These are phyloP conservation scores for Perizoma affinitatum DNA, from an alignment of 2,888 invertebrate genomes.

Conservation along the genomic window DNA sequence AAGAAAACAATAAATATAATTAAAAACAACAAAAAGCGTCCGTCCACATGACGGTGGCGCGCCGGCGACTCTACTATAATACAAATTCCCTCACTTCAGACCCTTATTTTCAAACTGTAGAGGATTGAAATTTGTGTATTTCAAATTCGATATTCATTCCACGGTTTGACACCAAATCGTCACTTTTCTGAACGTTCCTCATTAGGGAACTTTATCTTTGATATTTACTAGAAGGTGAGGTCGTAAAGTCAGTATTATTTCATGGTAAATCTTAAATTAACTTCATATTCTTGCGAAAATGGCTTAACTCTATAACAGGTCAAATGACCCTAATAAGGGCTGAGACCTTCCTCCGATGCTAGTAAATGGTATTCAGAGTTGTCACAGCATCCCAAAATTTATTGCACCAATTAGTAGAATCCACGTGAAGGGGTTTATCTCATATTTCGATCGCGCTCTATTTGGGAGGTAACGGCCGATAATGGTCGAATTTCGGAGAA, in stretches of 20 bases:
- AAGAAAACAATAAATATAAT: slow-evolving; percentile 83
- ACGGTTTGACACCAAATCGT: slow-evolving; percentile 76
- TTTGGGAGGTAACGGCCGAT: slow-evolving; percentile 81
- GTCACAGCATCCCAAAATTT: slow-evolving; percentile 74
- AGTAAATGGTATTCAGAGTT: slow-evolving; percentile 63
- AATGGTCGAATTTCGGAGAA: slow-evolving; percentile 79
- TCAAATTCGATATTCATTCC: slow-evolving; percentile 54
- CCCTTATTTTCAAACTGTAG: slow-evolving; percentile 47
- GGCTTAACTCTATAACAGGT: slow-evolving; percentile 57
- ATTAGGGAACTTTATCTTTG: slow-evolving; percentile 69
- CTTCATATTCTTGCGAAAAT: slow-evolving; percentile 58
- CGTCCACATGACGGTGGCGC: slow-evolving; percentile 71
- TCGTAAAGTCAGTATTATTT: slow-evolving; percentile 40
- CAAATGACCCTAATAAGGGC: slow-evolving; percentile 64
- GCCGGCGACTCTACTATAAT: slow-evolving; percentile 72
- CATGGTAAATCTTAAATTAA: slow-evolving; percentile 10
- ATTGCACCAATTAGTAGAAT: slow-evolving; percentile 82
- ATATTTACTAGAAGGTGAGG: background rate
- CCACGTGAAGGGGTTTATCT: slow-evolving; percentile 78
- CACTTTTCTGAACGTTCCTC: slow-evolving; percentile 68
- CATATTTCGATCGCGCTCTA: slow-evolving; percentile 70
- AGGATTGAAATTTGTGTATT: slow-evolving; percentile 48
- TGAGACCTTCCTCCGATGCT: slow-evolving; percentile 42
- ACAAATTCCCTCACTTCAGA: slow-evolving; percentile 47
- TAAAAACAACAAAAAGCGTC: slow-evolving; percentile 81